These are phyloP conservation scores for Rousettus madagascariensis DNA, from an alignment of 2,797 vertebrate genomes.

Conservation along the genomic window DNA sequence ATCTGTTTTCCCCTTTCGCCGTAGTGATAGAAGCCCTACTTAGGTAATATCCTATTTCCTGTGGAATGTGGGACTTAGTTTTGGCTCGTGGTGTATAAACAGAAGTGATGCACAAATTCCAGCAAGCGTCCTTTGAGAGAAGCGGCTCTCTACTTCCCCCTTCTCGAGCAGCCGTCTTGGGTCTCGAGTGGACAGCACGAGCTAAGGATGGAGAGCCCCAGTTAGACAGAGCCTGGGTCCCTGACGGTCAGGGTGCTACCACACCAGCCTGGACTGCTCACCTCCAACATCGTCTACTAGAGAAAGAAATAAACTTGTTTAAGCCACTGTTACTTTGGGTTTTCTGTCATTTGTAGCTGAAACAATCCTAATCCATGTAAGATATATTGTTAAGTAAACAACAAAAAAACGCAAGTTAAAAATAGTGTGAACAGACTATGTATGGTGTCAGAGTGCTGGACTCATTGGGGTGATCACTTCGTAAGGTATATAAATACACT, in stretches of 20 bases:
- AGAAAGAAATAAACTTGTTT: neutral
- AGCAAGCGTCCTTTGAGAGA: neutral
- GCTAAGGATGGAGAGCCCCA: neutral
- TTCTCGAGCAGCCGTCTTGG: neutral
- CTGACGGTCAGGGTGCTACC: neutral
- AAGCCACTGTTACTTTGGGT: neutral
- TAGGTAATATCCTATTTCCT: neutral
- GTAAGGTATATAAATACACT: neutral
- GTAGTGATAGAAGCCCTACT: neutral
- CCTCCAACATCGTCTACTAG: neutral
- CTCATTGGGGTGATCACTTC: neutral
- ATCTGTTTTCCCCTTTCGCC: neutral
- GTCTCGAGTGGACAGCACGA: fast-evolving
- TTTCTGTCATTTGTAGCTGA: constrained; percentile 26
- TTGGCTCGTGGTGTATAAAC: neutral
- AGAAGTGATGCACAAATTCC: neutral
- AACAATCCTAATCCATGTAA: neutral
- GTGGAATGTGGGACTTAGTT: neutral
- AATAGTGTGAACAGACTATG: neutral
- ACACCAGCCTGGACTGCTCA: neutral
- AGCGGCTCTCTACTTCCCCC: neutral
- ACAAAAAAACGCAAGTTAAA: neutral
- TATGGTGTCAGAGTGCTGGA: neutral
- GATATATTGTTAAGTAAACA: neutral
- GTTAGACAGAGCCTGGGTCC: neutral